Conservation (phyloP, 2,797 vertebrate genomes). For the Sebastes wilsoni region DNA sequence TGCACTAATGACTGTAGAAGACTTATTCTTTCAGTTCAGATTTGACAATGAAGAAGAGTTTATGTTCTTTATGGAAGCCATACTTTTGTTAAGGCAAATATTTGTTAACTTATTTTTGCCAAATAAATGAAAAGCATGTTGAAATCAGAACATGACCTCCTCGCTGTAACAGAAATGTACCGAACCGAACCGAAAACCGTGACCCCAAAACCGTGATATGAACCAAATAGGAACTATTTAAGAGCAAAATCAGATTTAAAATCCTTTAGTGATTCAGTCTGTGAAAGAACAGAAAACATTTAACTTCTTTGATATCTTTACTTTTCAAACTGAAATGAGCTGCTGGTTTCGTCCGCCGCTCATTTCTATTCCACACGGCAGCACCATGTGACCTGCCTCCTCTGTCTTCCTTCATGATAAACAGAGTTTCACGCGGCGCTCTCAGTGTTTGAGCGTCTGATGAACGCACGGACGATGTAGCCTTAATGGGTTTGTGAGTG, state of each 20-base stretch:
- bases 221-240: too few species aligned
- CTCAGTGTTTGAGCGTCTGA: slow-evolving; percentile 48
- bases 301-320: not conserved
- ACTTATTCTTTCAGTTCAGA: too few species aligned
- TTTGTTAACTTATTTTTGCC: too few species aligned
- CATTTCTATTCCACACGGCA: slow-evolving; percentile 7
- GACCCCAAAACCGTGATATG: too few species aligned
- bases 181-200: too few species aligned
- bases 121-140: too few species aligned
- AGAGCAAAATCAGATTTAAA: not conserved
- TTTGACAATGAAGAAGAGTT: too few species aligned
- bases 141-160: too few species aligned
- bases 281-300: not conserved
- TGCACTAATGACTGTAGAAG: too few species aligned
- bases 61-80: too few species aligned
- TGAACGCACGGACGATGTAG: slow-evolving; percentile 45
- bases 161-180: too few species aligned
- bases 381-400: not conserved
- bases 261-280: not conserved
- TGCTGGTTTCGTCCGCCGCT: not conserved
- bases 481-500: slow-evolving; percentile 72
- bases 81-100: too few species aligned
- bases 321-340: not conserved
- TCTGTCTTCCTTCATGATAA: slow-evolving; percentile 29
- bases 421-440: slow-evolving; percentile 18